Base-by-base conservation (phyloP, 2,113 vertebrate species). In the Taurulus bubalis region DNA sequence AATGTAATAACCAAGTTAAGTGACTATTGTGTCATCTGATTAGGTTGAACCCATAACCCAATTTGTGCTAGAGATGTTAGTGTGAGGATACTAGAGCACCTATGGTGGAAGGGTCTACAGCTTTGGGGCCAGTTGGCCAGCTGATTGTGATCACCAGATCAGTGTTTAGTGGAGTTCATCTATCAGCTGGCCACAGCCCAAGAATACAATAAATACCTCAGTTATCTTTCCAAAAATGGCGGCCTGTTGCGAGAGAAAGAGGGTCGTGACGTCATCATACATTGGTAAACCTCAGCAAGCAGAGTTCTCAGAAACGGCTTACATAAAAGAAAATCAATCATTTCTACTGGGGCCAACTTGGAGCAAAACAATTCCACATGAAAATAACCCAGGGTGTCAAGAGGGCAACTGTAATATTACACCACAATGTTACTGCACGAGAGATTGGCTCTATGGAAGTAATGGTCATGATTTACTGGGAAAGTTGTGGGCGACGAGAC, bases 151-250 rank as follows among this genome's bases (percentile, higher is more conserved):
- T 58, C 22, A 81, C 2, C 77, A 75, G 51, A 69, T 49, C 40
- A 82, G 66, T 26, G 80, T 51, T 84, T 51, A 38, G 66, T 10
- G 65, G 42, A 79, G n/a, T 59, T 51, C 40, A 91, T 79, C 90
- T 91, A 94, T 87, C 82, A 89, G 90, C 85, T 75, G 77, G 51
- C 64, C 90, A 77, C 65, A 85, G 76, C 67, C 70, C 62, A 47
- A 71, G 10, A 82, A 68, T 26, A 85, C 67, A 90, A 87, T 89
- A 92, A 95, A 95, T 96, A 96, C 95, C 95, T 97, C 94, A 42
- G 92, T 94, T 91, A 96, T 90, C 92, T 91, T 96, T 90, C 94
- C 91, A 89, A 94, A 88, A 92, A 96, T 90, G 90, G 91, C 94
- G 18, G 91, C 94, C 95, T 96, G 93, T 90, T 90, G 81, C 75